Evolutionary conservation across 2,113 vertebrate species (phyloP), one percentile per base, ranked within the genome.

Genomic region (Salvelinus alpinus): DNA sequence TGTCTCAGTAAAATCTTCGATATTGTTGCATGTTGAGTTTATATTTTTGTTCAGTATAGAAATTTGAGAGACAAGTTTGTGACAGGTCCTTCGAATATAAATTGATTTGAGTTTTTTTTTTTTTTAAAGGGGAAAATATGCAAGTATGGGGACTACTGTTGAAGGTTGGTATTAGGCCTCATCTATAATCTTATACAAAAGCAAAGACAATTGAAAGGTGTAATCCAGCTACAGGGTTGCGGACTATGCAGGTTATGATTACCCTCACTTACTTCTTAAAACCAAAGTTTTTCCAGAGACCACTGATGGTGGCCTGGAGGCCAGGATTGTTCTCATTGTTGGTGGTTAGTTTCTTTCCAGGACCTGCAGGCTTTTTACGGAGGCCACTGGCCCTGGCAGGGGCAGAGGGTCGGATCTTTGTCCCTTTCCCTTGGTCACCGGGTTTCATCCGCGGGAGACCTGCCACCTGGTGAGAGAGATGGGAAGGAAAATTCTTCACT

Each of bases 241-340:
- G 5, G 44, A 12, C 38, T 12, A 5, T 62, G 71, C n/a, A 27
- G 8, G 34, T 72, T 29, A 47, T 2, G 20, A 24, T 27, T 24
- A 20, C 18, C 5, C 38, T 59, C 16, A 68, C 27, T 85, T 72
- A 96, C 97, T 92, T 96, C 87, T 93, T 95, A 90, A 95, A 99
- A 1, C 94, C 94, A 82, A 97, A 99, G 82, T 91, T 98, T 79
- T 94, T 96, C 96, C 97, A 95, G 1, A 99, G 91, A 62, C 95
- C 92, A 54, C 88, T 95, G 91, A 99, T 95, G 70, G 95, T 96
- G 27, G 89, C 82, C 84, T 99, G 96, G 31, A 95, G 72, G 2
- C 82, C 93, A 0, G 94, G 90, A n/a, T 77, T 92, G 91, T 99
- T 98, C 90, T 99, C 97, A 0, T 92, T 89, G 65, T 95, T 90